Evolutionary conservation across 2,888 invertebrate genomes (phyloP), one percentile per base, ranked within the genome.

Genomic region (Eupithecia dodoneata): DNA sequence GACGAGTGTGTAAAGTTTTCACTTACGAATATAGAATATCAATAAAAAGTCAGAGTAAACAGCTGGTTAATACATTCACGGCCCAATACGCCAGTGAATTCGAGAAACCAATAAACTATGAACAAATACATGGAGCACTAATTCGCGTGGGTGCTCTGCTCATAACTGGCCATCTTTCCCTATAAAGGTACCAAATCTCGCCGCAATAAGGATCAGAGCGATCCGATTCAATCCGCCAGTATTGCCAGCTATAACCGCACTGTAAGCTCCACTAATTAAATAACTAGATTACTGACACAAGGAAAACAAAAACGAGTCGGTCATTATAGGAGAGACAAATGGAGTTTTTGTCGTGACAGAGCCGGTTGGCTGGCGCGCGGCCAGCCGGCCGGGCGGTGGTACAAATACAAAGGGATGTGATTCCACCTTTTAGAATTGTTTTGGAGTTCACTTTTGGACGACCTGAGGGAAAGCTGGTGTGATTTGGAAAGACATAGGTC

Each of bases 301-400:
- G 81, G 77, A 82, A 76, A 82, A 83, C 83, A 86, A 87, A 86
- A 88, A 87, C 85, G 85, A 87, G 87, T 87, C 84, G 86, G 87
- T 88, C 88, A 89, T 90, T 90, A 90, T 89, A 84, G 87, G 84
- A 82, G 87, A 88, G 89, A 87, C 89, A 90, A 90, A 90, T 90
- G 86, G 88, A 88, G 90, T 90, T 90, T 89, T 88, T 88, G 86
- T 85, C 82, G 85, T 89, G 87, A 87, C 88, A 87, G 87, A 86
- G 87, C 87, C 87, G 84, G 87, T 85, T 82, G 80, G 77, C 87
- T 91, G 91, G 91, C 91, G 85, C 63, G 9, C 75, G 76, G 88
- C 91, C 91, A 91, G 89, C 55, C n/a, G 66, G 45, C 49, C 42
- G 75, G 70, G 63, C 76, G 79, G 82, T 71, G 83, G 77, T 79